Conservation (phyloP, 1,140 invertebrate species). For the Schlechtendalia chinensis region DNA sequence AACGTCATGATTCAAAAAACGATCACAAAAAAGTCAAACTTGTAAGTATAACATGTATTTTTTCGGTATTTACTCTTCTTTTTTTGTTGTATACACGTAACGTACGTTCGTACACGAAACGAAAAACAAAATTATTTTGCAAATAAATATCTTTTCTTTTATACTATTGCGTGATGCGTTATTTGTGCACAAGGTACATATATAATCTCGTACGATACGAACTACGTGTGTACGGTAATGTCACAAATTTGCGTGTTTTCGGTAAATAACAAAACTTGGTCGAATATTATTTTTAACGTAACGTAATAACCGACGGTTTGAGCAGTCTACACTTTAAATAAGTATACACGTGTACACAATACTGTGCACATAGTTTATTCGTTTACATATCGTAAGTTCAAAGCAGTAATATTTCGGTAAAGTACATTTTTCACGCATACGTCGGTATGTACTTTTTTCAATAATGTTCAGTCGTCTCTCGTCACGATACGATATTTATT, state of each 20-base stretch:
- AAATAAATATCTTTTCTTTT: neutral
- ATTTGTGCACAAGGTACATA: neutral
- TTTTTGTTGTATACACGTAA: neutral
- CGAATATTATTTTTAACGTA: too few species aligned
- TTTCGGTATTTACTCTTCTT: too few species aligned
- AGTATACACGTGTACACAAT: too few species aligned
- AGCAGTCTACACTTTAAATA: too few species aligned
- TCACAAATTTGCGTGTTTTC: conserved; percentile 26
- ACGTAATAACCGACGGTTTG: too few species aligned
- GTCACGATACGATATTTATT: too few species aligned
- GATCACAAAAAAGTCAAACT: conserved; percentile 24
- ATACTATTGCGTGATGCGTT: conserved; percentile 13
- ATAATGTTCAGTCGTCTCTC: too few species aligned
- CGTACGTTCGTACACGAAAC: neutral
- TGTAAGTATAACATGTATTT: conserved; percentile 7
- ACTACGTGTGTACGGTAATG: neutral
- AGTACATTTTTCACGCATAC: too few species aligned
- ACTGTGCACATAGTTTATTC: too few species aligned
- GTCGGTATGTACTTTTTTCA: too few species aligned
- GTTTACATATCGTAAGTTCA: too few species aligned
- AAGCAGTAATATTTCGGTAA: too few species aligned
- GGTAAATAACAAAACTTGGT: conserved; percentile 14
- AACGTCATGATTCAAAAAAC: conserved; percentile 17
- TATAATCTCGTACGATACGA: neutral
- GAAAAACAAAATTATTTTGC: neutral